phyloP scores from a whole-genome alignment of 2,888 invertebrate genomes.

The Drosophila robusta region DNA sequence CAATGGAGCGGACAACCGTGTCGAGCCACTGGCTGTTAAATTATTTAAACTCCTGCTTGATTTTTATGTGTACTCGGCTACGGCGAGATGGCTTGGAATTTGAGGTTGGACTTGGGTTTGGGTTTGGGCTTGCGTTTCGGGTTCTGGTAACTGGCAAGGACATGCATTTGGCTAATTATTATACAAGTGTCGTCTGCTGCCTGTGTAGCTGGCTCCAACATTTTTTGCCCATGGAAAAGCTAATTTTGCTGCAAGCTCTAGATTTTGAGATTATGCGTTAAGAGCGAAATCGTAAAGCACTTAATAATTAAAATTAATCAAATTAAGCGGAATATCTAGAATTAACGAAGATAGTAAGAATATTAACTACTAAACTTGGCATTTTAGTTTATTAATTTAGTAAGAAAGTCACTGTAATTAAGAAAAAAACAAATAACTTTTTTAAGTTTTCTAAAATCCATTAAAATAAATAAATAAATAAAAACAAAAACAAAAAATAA shows the following conservation, averaged over 20 bases:
- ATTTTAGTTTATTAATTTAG: too few species aligned
- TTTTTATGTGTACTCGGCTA: slow-evolving; percentile 43
- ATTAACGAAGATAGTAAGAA: too few species aligned
- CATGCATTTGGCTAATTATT: slow-evolving; percentile 72
- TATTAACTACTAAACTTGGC: too few species aligned
- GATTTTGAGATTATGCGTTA: neutral
- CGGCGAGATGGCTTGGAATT: neutral
- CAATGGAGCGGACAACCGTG: slow-evolving; percentile 27
- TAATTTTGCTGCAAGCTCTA: slow-evolving; percentile 16
- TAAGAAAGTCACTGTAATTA: too few species aligned
- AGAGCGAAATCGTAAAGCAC: neutral
- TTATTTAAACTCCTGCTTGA: slow-evolving; percentile 64
- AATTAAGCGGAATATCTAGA: too few species aligned
- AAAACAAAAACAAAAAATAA: too few species aligned
- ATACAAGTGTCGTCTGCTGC: slow-evolving; percentile 44
- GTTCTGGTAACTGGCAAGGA: slow-evolving; percentile 7
- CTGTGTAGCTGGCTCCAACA: slow-evolving; percentile 1
- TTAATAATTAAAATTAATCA: too few species aligned
- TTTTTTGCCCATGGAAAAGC: slow-evolving; percentile 14
- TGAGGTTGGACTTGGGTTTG: neutral
- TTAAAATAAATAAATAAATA: too few species aligned
- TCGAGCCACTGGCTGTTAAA: slow-evolving; percentile 52
- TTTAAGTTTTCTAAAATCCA: too few species aligned
- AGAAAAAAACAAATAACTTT: too few species aligned
- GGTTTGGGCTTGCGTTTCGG: neutral